Percentiles rank a stretch among this genome's conserved stretches.
These are phyloP conservation scores for Sclerurus mexicanus DNA, from an alignment of 2,113 vertebrate species.

Conservation along the genomic window DNA sequence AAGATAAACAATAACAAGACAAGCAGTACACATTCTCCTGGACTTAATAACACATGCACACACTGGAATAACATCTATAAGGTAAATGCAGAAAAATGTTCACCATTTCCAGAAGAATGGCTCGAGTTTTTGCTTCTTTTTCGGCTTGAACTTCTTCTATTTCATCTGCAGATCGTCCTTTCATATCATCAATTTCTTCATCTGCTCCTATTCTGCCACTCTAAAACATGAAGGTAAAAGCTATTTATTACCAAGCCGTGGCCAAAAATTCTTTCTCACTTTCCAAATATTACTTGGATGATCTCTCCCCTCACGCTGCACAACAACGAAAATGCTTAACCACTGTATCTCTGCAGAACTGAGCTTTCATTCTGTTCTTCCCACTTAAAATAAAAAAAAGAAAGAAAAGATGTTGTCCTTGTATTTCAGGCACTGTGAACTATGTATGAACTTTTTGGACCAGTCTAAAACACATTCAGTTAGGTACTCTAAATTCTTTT, in stretches of 20 bases:
- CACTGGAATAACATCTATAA: background rate
- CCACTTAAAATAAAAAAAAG: background rate
- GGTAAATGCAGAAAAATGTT: background rate
- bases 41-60: background rate
- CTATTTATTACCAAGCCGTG: background rate
- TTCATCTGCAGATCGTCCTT: conserved; percentile 85
- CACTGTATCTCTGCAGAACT: background rate
- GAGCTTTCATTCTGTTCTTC: background rate
- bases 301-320: background rate
- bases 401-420: background rate
- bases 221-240: conserved; percentile 67
- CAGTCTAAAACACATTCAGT: background rate
- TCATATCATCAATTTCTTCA: conserved; percentile 88
- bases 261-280: background rate
- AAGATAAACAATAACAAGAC: background rate
- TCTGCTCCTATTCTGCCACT: conserved; percentile 97
- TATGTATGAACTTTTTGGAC: background rate
- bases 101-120: conserved; percentile 98
- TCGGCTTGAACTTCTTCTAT: conserved; percentile 91
- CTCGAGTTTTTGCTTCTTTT: conserved; percentile 94
- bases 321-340: background rate
- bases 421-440: background rate
- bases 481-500: background rate
- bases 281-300: background rate
- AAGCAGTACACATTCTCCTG: background rate